Evolutionary conservation across 2,888 invertebrate genomes (phyloP).

Genomic region (Ellobium chinense): DNA sequence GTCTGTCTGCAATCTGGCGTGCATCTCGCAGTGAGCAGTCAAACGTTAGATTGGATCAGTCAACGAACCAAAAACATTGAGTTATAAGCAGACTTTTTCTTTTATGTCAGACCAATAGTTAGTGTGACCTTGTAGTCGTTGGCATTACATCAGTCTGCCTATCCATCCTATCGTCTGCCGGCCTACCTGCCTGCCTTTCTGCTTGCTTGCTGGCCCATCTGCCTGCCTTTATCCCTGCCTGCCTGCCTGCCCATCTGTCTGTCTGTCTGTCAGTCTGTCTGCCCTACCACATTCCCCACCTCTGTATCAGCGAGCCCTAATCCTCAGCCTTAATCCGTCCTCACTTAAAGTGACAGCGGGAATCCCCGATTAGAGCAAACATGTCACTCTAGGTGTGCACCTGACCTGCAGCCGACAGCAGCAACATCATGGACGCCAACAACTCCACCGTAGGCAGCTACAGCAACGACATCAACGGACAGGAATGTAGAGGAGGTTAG

Average conservation of each 20-base stretch:
- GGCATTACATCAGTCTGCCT: no score
- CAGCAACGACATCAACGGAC: not conserved
- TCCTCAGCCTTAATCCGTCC: not conserved
- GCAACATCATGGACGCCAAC: not conserved
- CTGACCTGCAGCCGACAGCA: constrained; percentile 11
- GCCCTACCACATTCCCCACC: not conserved
- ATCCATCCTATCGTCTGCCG: no score
- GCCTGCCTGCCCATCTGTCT: not conserved
- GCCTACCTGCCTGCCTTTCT: no score
- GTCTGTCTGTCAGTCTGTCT: not conserved
- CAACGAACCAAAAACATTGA: no score
- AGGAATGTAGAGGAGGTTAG: not conserved
- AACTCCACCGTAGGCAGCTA: not conserved
- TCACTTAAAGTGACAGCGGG: constrained; percentile 4
- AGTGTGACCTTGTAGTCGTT: no score
- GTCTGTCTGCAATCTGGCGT: no score
- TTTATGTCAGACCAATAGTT: no score
- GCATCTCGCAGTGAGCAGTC: no score
- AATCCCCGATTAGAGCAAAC: constrained; percentile 12
- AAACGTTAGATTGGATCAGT: no score
- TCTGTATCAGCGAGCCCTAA: not conserved
- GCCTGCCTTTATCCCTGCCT: not conserved
- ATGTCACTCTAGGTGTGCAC: constrained; percentile 5
- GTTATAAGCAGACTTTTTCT: no score
- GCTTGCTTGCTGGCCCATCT: no score